phyloP scores from a whole-genome alignment of 2,888 invertebrate genomes.

The Agriopis aurantiaria region DNA sequence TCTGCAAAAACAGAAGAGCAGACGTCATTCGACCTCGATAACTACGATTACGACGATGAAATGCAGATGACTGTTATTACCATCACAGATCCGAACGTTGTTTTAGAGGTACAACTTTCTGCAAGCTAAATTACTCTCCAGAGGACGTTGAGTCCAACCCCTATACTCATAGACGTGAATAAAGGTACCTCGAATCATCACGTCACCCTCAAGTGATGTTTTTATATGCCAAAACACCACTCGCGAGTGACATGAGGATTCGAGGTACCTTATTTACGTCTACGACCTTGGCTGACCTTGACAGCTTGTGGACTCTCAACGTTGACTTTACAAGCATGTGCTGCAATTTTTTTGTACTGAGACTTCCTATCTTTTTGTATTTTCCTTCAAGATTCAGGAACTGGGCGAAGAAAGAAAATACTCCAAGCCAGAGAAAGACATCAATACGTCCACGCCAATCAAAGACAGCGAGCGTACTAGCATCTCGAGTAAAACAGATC shows the following conservation, averaged over 20 bases:
- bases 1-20: background rate
- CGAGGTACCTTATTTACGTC: no score
- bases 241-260: no score
- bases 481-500: background rate
- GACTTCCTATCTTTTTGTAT: background rate
- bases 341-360: no score
- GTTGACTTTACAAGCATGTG: no score
- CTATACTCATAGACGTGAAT: no score
- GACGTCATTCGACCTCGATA: conserved; percentile 5
- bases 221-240: no score
- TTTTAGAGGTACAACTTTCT: background rate
- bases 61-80: conserved; percentile 13
- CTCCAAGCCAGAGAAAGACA: conserved; percentile 14
- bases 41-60: background rate
- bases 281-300: no score
- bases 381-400: conserved; percentile 4
- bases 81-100: background rate
- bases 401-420: background rate
- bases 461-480: background rate
- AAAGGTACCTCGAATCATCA: no score
- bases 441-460: conserved; percentile 10
- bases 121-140: background rate
- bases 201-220: no score
- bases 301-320: no score
- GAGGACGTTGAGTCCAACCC: no score